These are phyloP conservation scores for Actinia equina DNA, from an alignment of 64 coral and sea anemone species.

Conservation along the genomic window DNA sequence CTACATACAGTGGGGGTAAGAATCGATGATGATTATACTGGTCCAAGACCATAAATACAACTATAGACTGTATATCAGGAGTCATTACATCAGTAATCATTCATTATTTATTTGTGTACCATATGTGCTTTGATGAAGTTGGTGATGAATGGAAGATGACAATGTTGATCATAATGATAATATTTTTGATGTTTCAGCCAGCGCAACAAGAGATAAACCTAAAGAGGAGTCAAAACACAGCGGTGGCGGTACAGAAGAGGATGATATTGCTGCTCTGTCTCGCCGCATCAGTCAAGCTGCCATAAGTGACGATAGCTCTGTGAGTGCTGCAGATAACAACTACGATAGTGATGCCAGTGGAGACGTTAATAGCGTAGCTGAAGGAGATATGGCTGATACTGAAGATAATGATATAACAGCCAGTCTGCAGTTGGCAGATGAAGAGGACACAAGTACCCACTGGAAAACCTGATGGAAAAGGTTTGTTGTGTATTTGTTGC, in stretches of 20 bases:
- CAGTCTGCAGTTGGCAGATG: background rate
- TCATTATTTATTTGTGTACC: too few species aligned
- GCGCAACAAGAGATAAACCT: background rate
- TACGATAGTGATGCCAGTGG: constrained; percentile 77
- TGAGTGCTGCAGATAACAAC: constrained; percentile 58
- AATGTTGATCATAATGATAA: too few species aligned
- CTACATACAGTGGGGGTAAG: background rate
- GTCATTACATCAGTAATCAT: too few species aligned
- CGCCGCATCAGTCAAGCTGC: constrained; percentile 56
- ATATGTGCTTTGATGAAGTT: too few species aligned
- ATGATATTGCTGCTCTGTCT: constrained; percentile 52
- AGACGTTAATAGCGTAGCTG: constrained; percentile 51
- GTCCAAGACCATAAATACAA: too few species aligned
- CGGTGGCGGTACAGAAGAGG: background rate
- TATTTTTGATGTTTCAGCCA: background rate
- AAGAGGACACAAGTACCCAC: background rate
- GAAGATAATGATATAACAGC: constrained; percentile 1
- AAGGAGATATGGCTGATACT: constrained; percentile 55
- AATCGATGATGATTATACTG: too few species aligned
- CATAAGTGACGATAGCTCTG: constrained; percentile 61
- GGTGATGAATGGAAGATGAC: background rate
- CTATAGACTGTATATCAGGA: too few species aligned
- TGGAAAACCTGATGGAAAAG: background rate
- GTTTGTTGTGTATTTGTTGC: background rate
- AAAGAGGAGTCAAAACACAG: background rate